Evolutionary conservation across 2,888 invertebrate species (phyloP).

Genomic region (Himalopsyche kuldschensis): DNA sequence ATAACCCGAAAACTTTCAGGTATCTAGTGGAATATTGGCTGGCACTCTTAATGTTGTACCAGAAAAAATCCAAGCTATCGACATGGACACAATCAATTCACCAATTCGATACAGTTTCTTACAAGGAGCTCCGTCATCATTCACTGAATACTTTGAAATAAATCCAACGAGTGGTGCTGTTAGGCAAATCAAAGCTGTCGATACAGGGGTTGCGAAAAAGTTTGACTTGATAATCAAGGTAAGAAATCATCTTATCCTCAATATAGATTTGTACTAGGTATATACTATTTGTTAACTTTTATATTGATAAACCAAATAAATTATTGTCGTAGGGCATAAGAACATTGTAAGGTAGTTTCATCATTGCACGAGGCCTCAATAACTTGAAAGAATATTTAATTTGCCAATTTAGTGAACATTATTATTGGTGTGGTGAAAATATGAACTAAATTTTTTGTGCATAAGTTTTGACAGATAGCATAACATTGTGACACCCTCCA

Average conservation of each 20-base stretch:
- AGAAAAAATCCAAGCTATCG: constrained; percentile 87
- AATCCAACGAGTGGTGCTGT: constrained; percentile 79
- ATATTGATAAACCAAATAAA: no score
- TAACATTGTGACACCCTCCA: no score
- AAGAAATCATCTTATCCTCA: constrained; percentile 8
- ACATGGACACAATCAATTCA: constrained; percentile 85
- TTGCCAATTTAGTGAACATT: no score
- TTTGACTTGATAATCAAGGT: constrained; percentile 83
- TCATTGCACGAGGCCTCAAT: no score
- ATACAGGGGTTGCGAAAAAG: constrained; percentile 75
- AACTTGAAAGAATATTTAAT: no score
- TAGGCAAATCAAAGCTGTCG: constrained; percentile 78
- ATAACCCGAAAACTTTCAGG: constrained; percentile 51
- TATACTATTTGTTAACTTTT: no score
- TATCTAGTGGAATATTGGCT: constrained; percentile 79
- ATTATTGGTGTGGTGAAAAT: no score
- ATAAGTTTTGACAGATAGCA: no score
- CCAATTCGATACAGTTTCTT: constrained; percentile 81
- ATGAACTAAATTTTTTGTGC: no score
- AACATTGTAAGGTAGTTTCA: not conserved
- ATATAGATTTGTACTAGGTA: not conserved
- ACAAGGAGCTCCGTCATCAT: constrained; percentile 77
- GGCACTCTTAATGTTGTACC: constrained; percentile 83
- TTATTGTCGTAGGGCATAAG: no score
- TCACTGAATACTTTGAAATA: constrained; percentile 80